phyloP scores from a whole-genome alignment of 92 coral and sea anemone species.

The Porites rus region DNA sequence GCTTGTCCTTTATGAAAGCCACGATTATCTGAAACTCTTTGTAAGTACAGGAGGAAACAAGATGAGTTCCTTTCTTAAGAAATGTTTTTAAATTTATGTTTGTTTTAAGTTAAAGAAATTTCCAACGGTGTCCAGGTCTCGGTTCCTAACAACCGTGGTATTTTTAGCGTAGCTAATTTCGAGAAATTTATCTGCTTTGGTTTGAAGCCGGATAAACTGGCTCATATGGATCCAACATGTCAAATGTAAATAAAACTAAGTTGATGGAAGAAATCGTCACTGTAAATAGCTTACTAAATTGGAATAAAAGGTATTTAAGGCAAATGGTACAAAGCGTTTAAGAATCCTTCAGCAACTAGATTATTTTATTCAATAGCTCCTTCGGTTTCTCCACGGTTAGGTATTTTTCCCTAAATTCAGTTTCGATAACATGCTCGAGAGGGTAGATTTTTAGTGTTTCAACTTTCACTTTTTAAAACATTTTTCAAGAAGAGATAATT shows the following conservation, averaged over 20 bases:
- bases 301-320: not conserved
- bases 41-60: no score
- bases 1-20: no score
- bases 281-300: not conserved
- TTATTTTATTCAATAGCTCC: not conserved
- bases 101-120: no score
- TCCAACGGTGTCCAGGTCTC: no score
- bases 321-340: not conserved
- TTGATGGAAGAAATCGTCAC: not conserved
- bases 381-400: not conserved
- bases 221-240: not conserved
- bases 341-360: not conserved
- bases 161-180: not conserved
- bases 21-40: no score
- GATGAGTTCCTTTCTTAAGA: no score
- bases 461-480: constrained; percentile 27
- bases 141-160: not conserved
- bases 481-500: constrained; percentile 5
- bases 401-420: not conserved
- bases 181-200: no score
- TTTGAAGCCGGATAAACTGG: no score
- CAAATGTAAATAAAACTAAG: not conserved
- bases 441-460: constrained; percentile 11
- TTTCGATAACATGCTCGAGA: not conserved
- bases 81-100: no score